Evolutionary conservation across 53 echinoderm and acorn worm genomes (phyloP), one percentile per base, ranked within the genome.

Genomic region (Temnopleurus reevesii): DNA sequence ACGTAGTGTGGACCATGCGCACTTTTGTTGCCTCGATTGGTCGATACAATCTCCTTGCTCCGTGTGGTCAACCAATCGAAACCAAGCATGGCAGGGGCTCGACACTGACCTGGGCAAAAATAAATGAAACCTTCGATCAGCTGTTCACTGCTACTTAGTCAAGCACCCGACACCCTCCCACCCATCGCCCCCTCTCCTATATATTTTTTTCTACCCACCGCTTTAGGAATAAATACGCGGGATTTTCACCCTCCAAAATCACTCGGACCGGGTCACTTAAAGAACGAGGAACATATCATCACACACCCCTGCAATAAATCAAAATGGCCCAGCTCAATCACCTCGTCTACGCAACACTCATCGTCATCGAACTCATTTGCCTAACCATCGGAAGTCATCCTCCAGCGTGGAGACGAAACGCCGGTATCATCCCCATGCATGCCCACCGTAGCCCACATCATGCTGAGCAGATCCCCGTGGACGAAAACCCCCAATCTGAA

Each of bases 101-200:
- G 86, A 46, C 59, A 60, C 86, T 59, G 86, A 28, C 86, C 86
- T 60, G 86, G 61, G 61, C 61, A 59, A 85, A 64, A 59, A 44
- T 28, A 85, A 56, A 83, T 36, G 25, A 10, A 4, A 18, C 38
- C 25, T 8, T 38, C 61, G 85, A 85, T 85, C 85, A 85, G 85
- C 85, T 85, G 85, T 47, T 85, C 85, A 85, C 60, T 60, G 85
- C 85, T 58, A 46, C 19, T 27, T 44, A 43, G 84, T 45, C 60
- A 26, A 60, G 86, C 61, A 85, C 60, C 59, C 46, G 46, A 21
- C 45, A 44, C 46, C 59, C 45, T n/a, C 45, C 34, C 43, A 23
- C 26, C 43, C 43, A 84, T 43, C 30, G 34, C 58, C 15, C 44
- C 57, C 25, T 57, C 77, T 63, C n/a, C n/a, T 63, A 49, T 49